phyloP scores from a whole-genome alignment of 2,888 invertebrate genomes.

The Chaetoderma sp. region DNA sequence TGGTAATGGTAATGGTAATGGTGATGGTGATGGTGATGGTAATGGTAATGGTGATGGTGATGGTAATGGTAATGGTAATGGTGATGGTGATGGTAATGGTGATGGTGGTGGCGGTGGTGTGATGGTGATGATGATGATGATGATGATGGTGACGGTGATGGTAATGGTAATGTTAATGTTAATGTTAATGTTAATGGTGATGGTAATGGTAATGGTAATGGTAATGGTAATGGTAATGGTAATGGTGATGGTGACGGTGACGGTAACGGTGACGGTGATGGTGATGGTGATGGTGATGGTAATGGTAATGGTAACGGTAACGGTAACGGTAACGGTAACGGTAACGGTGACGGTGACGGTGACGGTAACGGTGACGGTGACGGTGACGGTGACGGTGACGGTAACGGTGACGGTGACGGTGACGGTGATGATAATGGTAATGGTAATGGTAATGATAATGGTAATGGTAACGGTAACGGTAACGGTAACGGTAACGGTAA shows the following conservation, averaged over 20 bases:
- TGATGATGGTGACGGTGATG: not conserved
- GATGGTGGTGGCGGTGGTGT: not conserved
- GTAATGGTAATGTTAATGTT: too few species aligned
- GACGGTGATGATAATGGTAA: not conserved
- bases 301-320: not conserved
- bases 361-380: conserved; percentile 1
- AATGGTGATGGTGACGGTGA: too few species aligned
- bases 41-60: not conserved
- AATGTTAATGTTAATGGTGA: too few species aligned
- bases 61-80: not conserved
- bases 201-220: not conserved
- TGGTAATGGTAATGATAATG: conserved; percentile 1
- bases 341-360: not conserved
- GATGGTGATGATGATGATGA: too few species aligned
- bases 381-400: not conserved
- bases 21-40: conserved; percentile 7
- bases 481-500: not conserved
- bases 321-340: not conserved
- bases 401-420: not conserved
- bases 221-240: not conserved
- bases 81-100: not conserved
- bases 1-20: not conserved
- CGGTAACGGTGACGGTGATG: not conserved
- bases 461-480: not conserved
- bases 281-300: not conserved